phyloP scores from a whole-genome alignment of 2,113 vertebrate species.

The Mormyrus iriodes region DNA sequence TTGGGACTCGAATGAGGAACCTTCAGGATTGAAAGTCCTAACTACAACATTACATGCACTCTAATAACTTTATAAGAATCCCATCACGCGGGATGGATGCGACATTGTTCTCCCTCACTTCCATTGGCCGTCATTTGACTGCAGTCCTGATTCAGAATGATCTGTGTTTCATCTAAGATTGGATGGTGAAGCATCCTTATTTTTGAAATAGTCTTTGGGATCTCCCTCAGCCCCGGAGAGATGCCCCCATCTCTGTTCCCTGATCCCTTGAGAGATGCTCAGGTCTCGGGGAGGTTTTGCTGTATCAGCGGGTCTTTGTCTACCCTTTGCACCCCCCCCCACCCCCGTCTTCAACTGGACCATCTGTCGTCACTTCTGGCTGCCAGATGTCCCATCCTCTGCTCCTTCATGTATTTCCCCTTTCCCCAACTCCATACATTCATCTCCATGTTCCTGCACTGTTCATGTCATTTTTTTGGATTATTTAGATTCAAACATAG shows the following conservation, averaged over 20 bases:
- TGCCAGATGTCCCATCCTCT: slow-evolving; percentile 25
- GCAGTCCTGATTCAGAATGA: neutral
- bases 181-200: neutral
- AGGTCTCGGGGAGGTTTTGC: slow-evolving; percentile 1
- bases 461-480: neutral
- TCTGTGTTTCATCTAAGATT: neutral
- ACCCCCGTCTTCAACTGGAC: slow-evolving; percentile 4
- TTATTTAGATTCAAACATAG: neutral
- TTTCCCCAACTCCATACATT: neutral
- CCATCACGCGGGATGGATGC: neutral
- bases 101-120: neutral
- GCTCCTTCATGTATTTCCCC: neutral
- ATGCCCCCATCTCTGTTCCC: neutral
- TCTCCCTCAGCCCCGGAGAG: neutral
- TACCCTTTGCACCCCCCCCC: neutral
- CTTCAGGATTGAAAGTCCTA: neutral
- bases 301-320: slow-evolving; percentile 5
- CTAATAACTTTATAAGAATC: neutral
- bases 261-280: neutral
- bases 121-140: neutral
- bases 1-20: neutral
- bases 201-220: neutral
- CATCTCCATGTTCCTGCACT: neutral
- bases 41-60: neutral
- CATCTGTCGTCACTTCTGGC: slow-evolving; percentile 29